Evolutionary conservation across 2,888 invertebrate species (phyloP).

Genomic region (Arrhopalites spinosus): DNA sequence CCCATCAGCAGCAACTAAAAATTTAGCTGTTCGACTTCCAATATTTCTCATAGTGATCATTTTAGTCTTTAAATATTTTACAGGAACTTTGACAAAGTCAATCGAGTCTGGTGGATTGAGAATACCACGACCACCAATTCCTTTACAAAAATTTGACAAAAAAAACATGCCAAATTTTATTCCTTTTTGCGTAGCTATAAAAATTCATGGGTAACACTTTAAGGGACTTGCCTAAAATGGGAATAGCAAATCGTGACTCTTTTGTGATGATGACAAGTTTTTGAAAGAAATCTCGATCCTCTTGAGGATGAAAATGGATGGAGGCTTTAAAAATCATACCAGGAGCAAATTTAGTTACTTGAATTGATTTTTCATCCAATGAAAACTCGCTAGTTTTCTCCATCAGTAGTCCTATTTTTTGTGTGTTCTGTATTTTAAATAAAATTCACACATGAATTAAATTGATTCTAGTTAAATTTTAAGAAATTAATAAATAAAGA

Average conservation of each 20-base stretch:
- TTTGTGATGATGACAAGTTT: conserved; percentile 45
- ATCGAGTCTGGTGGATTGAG: conserved; percentile 49
- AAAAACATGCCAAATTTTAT: background rate
- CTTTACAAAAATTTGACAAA: conserved; percentile 7
- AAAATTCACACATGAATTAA: background rate
- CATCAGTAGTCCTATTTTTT: conserved; percentile 50
- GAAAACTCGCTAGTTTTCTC: conserved; percentile 44
- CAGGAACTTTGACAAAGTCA: conserved; percentile 44
- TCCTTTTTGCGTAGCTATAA: background rate
- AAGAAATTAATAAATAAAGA: conserved; percentile 5
- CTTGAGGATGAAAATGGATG: conserved; percentile 47
- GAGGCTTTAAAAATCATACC: conserved; percentile 50
- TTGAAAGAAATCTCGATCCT: conserved; percentile 46
- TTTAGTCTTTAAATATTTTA: conserved; percentile 42
- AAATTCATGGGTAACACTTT: background rate
- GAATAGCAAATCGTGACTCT: conserved; percentile 44
- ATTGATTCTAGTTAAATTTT: background rate
- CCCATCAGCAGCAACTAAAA: conserved; percentile 45
- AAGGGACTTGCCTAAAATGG: conserved; percentile 42
- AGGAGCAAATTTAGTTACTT: conserved; percentile 48
- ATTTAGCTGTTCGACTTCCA: conserved; percentile 42
- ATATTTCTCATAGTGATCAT: conserved; percentile 42
- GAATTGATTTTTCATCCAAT: conserved; percentile 41
- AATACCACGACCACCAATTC: conserved; percentile 47
- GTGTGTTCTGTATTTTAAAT: conserved; percentile 40